These are phyloP conservation scores for Drosophila mayri DNA, from an alignment of 1,140 invertebrate species.

Conservation along the genomic window DNA sequence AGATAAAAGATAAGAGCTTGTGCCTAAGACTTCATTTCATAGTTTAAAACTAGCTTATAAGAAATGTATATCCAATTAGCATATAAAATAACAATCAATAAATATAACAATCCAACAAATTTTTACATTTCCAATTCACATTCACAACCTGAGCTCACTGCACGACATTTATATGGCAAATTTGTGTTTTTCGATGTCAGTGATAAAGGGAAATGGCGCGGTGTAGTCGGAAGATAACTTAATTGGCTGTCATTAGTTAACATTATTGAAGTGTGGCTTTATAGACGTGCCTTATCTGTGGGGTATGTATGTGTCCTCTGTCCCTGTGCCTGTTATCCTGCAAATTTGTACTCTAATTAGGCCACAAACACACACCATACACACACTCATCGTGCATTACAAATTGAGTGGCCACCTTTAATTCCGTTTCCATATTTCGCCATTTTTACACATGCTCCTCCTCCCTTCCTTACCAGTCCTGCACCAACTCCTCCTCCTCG, in stretches of 20 bases:
- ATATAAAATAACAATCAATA: too few species aligned
- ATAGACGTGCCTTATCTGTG: slow-evolving; percentile 18
- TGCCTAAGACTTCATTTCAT: too few species aligned
- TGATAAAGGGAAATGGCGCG: slow-evolving; percentile 6
- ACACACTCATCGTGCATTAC: slow-evolving; percentile 47
- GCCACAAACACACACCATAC: slow-evolving; percentile 19
- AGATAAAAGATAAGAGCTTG: too few species aligned
- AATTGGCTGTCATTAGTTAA: slow-evolving; percentile 45
- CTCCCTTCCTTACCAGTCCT: not conserved
- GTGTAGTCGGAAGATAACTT: slow-evolving; percentile 18
- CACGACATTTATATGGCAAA: too few species aligned
- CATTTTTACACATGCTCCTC: slow-evolving; percentile 33
- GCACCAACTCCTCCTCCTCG: not conserved
- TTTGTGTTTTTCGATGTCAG: not conserved
- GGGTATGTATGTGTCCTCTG: not conserved
- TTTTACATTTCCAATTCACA: too few species aligned
- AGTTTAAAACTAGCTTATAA: too few species aligned
- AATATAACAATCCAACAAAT: too few species aligned
- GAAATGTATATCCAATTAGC: too few species aligned
- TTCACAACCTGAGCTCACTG: too few species aligned
- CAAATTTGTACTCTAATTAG: slow-evolving; percentile 70
- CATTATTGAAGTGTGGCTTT: slow-evolving; percentile 15
- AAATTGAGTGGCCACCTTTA: slow-evolving; percentile 67
- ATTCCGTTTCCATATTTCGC: slow-evolving; percentile 33
- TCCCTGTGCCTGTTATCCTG: slow-evolving; percentile 2